Evolutionary conservation across 2,113 vertebrate species (phyloP).

Genomic region (Notechis scutatus): DNA sequence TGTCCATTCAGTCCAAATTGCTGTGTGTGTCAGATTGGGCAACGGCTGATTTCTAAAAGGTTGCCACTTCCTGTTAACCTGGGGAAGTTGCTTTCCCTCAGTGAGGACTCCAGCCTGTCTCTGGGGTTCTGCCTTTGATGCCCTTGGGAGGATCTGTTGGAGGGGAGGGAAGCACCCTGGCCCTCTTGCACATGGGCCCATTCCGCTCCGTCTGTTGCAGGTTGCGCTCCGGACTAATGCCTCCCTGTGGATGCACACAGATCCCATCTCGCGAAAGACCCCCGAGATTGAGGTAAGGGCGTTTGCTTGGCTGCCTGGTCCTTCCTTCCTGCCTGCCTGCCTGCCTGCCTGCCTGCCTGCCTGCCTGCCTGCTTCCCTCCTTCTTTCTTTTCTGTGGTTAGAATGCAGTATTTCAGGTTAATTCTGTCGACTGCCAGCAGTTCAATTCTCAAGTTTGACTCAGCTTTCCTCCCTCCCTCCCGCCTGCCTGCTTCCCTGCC

Average conservation of each 20-base stretch:
- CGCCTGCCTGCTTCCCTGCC: too few species aligned
- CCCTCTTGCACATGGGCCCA: neutral
- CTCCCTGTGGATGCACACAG: constrained; percentile 86
- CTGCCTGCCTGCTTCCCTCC: too few species aligned
- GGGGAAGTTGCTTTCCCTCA: neutral
- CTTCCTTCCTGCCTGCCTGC: too few species aligned
- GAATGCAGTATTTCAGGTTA: too few species aligned
- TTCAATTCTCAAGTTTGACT: too few species aligned
- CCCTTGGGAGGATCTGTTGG: neutral
- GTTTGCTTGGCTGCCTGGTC: neutral
- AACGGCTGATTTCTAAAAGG: neutral
- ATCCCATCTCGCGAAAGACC: constrained; percentile 82
- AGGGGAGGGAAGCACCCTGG: fast-evolving
- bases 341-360: too few species aligned
- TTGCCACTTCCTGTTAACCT: neutral
- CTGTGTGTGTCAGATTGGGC: neutral
- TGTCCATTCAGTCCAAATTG: neutral
- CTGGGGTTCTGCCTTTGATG: neutral
- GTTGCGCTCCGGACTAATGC: constrained; percentile 72
- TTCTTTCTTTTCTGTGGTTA: too few species aligned
- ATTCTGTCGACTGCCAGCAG: too few species aligned
- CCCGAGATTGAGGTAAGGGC: constrained; percentile 73
- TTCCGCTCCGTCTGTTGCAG: constrained; percentile 53
- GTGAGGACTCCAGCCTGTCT: neutral
- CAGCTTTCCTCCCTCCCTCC: too few species aligned